phyloP scores from a whole-genome alignment of 2,888 invertebrate species.

The Lacanobia wlatinum region DNA sequence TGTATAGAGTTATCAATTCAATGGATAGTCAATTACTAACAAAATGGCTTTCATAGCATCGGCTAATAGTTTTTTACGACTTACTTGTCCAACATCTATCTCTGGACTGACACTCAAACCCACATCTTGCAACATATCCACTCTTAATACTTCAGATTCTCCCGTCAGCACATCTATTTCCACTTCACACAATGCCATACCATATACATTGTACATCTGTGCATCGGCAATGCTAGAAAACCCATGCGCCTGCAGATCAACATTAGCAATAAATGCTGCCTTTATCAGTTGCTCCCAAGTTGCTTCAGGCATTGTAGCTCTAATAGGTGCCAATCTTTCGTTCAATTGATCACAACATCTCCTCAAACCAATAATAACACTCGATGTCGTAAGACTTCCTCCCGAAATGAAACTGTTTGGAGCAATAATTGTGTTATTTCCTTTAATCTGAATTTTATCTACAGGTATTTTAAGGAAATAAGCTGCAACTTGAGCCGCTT shows the following conservation, averaged over 20 bases:
- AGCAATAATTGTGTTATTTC: conserved; percentile 90
- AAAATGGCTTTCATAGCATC: neutral
- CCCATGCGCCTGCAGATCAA: conserved; percentile 72
- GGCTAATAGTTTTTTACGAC: conserved; percentile 23
- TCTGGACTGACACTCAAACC: conserved; percentile 92
- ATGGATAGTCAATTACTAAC: no score
- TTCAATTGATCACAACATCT: conserved; percentile 86
- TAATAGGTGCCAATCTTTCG: conserved; percentile 83
- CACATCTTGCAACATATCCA: conserved; percentile 92
- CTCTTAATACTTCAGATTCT: conserved; percentile 90
- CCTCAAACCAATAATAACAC: conserved; percentile 88
- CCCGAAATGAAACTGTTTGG: conserved; percentile 93
- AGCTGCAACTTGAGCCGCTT: conserved; percentile 92
- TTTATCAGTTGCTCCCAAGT: conserved; percentile 87
- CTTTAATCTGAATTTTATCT: conserved; percentile 92
- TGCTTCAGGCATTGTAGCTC: conserved; percentile 76
- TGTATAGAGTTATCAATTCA: neutral
- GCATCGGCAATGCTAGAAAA: conserved; percentile 61
- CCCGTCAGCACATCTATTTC: conserved; percentile 94
- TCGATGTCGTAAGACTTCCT: conserved; percentile 92
- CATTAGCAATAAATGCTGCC: conserved; percentile 75
- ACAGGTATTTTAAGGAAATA: conserved; percentile 92
- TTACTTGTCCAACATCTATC: conserved; percentile 92
- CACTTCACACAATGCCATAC: conserved; percentile 91
- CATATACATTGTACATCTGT: conserved; percentile 83